These are phyloP conservation scores for Sebastiscus albofasciatus DNA, from an alignment of 2,797 vertebrate species.

Conservation along the genomic window DNA sequence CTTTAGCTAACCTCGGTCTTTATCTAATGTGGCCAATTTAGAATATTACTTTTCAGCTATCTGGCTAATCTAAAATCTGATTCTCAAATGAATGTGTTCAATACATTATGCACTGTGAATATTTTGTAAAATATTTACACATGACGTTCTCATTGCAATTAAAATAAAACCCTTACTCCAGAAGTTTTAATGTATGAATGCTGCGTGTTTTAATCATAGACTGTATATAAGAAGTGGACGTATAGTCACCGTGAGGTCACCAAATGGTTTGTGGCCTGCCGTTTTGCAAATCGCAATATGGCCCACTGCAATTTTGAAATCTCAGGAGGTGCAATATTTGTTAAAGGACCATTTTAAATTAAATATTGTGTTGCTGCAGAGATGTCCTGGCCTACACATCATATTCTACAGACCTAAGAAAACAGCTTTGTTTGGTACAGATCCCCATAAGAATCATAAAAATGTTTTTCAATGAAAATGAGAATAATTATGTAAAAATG, in stretches of 20 bases:
- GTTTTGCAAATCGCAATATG: neutral
- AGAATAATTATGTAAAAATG: rapidly evolving
- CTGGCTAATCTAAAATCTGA: conserved; percentile 24
- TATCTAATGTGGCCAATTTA: conserved; percentile 48
- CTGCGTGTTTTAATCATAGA: neutral
- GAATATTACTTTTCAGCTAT: conserved; percentile 24
- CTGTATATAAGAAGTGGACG: neutral
- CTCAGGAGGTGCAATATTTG: neutral
- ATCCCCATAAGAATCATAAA: rapidly evolving
- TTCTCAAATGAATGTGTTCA: conserved; percentile 17
- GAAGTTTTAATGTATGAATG: neutral
- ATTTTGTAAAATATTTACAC: neutral
- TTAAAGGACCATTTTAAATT: neutral
- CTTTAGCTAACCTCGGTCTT: conserved; percentile 35
- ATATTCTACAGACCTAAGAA: too few species aligned
- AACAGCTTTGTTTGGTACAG: too few species aligned
- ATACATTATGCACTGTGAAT: neutral
- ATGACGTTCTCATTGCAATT: neutral
- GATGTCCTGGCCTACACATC: neutral
- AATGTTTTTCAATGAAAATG: too few species aligned
- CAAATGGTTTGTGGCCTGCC: neutral
- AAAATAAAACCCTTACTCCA: neutral
- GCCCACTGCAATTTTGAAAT: neutral
- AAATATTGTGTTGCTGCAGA: neutral
- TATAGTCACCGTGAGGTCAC: neutral